phyloP scores from a whole-genome alignment of 1,140 invertebrate species.

The Drosophila sproati region DNA sequence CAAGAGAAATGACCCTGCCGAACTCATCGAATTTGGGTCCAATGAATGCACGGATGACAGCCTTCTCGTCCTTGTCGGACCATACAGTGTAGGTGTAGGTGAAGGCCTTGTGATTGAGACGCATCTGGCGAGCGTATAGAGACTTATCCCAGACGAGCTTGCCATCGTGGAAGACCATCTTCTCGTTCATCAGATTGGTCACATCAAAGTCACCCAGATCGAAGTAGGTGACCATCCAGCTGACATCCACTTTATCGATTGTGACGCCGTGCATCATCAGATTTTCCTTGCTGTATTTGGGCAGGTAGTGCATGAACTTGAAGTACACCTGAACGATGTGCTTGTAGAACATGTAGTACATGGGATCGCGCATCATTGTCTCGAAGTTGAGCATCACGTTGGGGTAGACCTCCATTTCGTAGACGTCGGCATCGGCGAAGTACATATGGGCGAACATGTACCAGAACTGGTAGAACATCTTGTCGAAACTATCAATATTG shows the following conservation, averaged over 20 bases:
- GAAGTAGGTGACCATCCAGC: constrained; percentile 82
- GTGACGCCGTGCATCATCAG: constrained; percentile 87
- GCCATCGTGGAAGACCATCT: constrained; percentile 84
- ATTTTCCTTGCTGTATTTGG: constrained; percentile 87
- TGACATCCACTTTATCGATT: constrained; percentile 87
- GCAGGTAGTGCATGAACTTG: constrained; percentile 86
- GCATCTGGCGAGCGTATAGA: constrained; percentile 86
- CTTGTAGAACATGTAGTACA: constrained; percentile 88
- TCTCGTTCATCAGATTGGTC: constrained; percentile 75
- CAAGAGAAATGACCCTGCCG: constrained; percentile 85
- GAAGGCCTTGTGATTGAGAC: constrained; percentile 86
- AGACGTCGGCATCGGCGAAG: constrained; percentile 69
- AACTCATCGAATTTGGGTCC: constrained; percentile 85
- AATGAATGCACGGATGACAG: constrained; percentile 72
- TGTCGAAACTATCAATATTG: constrained; percentile 85
- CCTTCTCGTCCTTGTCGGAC: constrained; percentile 82
- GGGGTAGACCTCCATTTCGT: constrained; percentile 84
- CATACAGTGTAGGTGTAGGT: constrained; percentile 84
- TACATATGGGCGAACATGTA: constrained; percentile 79
- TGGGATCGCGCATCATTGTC: constrained; percentile 88
- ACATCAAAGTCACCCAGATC: constrained; percentile 80
- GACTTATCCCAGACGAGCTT: constrained; percentile 80
- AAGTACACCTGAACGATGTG: constrained; percentile 86
- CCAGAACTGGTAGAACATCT: constrained; percentile 84
- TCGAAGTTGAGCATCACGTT: constrained; percentile 86